Conservation (phyloP, 2,888 invertebrate genomes). For the Trachelus stipa region DNA sequence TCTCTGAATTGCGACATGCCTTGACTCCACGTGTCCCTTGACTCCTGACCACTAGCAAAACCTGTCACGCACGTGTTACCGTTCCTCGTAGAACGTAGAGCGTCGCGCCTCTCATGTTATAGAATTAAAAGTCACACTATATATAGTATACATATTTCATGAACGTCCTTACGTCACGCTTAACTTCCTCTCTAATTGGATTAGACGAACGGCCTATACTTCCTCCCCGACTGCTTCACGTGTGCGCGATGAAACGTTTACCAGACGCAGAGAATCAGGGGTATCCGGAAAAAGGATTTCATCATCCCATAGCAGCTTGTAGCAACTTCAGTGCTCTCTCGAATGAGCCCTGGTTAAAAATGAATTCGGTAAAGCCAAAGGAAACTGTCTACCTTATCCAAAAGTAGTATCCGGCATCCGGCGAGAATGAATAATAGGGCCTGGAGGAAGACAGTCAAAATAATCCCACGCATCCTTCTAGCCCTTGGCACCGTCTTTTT, state of each 20-base stretch:
- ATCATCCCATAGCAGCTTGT: neutral
- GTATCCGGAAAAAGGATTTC: neutral
- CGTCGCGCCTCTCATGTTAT: neutral
- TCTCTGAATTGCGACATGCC: neutral
- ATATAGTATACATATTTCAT: neutral
- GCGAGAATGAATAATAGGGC: neutral
- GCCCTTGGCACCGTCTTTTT: constrained; percentile 28
- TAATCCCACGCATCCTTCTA: neutral
- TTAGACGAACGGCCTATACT: neutral
- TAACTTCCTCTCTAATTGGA: neutral
- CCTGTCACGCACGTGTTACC: constrained; percentile 1
- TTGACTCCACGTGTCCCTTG: neutral
- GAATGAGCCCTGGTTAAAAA: neutral
- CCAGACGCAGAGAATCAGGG: neutral
- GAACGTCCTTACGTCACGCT: neutral
- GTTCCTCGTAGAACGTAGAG: neutral
- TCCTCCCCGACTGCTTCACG: neutral
- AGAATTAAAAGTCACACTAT: neutral
- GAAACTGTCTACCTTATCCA: neutral
- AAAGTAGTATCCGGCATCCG: neutral
- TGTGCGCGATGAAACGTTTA: neutral
- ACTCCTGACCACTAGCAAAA: constrained; percentile 2
- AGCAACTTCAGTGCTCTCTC: neutral
- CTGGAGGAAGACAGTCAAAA: neutral
- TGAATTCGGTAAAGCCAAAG: neutral